Evolutionary conservation across 1,140 invertebrate species (phyloP), one percentile per base, ranked within the genome.

Genomic region (Conus betulinus): DNA sequence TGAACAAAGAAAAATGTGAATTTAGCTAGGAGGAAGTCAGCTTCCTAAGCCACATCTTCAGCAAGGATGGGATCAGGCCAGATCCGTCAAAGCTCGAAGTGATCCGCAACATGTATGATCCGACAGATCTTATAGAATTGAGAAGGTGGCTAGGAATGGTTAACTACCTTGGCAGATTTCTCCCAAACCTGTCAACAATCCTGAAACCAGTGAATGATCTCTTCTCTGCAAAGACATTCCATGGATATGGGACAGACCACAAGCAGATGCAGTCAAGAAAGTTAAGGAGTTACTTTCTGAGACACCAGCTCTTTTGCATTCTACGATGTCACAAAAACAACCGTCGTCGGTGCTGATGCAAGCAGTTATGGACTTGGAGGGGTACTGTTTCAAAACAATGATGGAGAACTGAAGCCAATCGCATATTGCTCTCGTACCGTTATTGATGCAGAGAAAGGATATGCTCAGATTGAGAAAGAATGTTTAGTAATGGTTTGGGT

Each of bases 401-500:
- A 67, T 6, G 88, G 86, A 51, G 67, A 39, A 25, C 20, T 78
- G 51, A 90, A 90, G 71, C 94, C 94, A 13, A 93, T 95, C 78
- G 93, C 93, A n/a, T 96, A 91, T 91, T 95, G 93, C 23, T 96
- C 96, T 88, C 88, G 94, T 57, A 93, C 93, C 8, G 90, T 96
- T 27, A 94, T 92, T 15, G 78, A 92, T 27, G 91, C 95, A 13
- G 95, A 96, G 90, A 89, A 92, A 89, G 95, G 94, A 78, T 96
- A 96, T 81, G 91, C 94, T 17, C 95, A 96, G 89, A 95, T 96
- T 57, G 96, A n/a, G n/a, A 96, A 95, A 91, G 96, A 97, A 93
- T 96, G 94, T 13, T 91, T 96, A 23, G 95, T 95, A 15, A 93
- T 96, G n/a, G 89, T 96, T 0, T 96, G 94, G 92, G 95, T 94